Conservation (phyloP, 2,113 vertebrate species). For the Hiodon tergisus region DNA sequence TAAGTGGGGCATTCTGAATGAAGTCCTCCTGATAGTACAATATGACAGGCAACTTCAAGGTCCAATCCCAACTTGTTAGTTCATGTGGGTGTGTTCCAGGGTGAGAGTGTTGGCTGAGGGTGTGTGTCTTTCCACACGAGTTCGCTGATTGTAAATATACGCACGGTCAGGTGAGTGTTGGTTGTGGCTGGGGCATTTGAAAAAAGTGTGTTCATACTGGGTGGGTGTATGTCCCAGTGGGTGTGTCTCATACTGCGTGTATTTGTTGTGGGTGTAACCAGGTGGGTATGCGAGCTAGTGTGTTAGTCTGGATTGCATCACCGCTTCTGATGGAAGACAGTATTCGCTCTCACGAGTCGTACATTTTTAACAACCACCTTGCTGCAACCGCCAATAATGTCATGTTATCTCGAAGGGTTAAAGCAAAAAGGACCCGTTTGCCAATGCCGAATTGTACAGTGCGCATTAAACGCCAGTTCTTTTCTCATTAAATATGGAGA, state of each 20-base stretch:
- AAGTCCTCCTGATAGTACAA: too few species aligned
- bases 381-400: background rate
- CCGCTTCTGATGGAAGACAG: background rate
- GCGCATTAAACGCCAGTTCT: slow-evolving; percentile 16
- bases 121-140: background rate
- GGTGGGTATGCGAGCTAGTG: background rate
- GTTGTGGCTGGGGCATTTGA: slow-evolving; percentile 6
- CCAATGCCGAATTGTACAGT: background rate
- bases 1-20: too few species aligned
- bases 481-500: slow-evolving; percentile 30
- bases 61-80: too few species aligned
- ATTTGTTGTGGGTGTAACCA: slow-evolving; percentile 10
- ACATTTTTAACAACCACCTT: background rate
- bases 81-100: background rate
- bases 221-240: slow-evolving; percentile 14
- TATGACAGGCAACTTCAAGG: too few species aligned
- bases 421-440: background rate
- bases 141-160: background rate
- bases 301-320: background rate
- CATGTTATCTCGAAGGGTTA: too few species aligned
- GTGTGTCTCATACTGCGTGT: slow-evolving; percentile 17
- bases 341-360: slow-evolving; percentile 2
- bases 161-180: background rate
- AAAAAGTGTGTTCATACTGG: slow-evolving; percentile 3
- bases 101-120: background rate